Evolutionary conservation across 2,888 invertebrate genomes (phyloP), one percentile per base, ranked within the genome.

Genomic region (Lypha dubia): DNA sequence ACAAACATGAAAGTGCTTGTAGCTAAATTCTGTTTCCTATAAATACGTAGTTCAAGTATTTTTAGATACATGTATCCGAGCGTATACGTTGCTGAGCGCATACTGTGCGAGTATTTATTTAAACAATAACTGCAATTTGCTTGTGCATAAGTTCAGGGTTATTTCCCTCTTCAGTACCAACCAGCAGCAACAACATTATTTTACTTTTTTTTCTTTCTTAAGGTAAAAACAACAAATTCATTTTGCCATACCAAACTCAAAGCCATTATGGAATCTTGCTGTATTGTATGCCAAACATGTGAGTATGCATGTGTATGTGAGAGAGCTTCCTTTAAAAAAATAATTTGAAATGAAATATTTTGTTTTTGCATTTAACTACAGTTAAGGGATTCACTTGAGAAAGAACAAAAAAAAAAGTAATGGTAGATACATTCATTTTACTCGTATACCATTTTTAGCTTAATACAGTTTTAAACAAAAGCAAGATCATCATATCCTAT

Each of bases 91-190:
- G 6, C 2, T 41, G 0, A 41, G 28, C 9, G 24, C 28, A 28
- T 4, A n/a, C 35, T 60, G 22, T 38, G 15, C 20, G 24, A 28
- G 63, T 24, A 8, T 53, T 35, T 68, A 8, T 56, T 51, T 35
- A 3, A 11, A 35, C 24, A 74, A 73, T 46, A 60, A 46, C 46
- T 35, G 46, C 46, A 49, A 51, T 38, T 62, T 62, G n/a, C 44
- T 24, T 62, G 17, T 51, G 62, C 20, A 51, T 51, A 74, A 74
- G 51, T 51, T 74, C 73, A 62, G 35, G 62, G 62, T 62, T 74
- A 24, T 62, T 74, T 74, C 11, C n/a, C 60, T 24, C 49, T 73
- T 24, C 62, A 51, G 17, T 38, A 56, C 13, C 56, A 56, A 17
- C 41, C 62, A 51, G 17, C 24, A 56, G 7, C 56, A 56, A 17